These are phyloP conservation scores for Hippocampus zosterae DNA, from an alignment of 2,113 vertebrate species.

Conservation along the genomic window DNA sequence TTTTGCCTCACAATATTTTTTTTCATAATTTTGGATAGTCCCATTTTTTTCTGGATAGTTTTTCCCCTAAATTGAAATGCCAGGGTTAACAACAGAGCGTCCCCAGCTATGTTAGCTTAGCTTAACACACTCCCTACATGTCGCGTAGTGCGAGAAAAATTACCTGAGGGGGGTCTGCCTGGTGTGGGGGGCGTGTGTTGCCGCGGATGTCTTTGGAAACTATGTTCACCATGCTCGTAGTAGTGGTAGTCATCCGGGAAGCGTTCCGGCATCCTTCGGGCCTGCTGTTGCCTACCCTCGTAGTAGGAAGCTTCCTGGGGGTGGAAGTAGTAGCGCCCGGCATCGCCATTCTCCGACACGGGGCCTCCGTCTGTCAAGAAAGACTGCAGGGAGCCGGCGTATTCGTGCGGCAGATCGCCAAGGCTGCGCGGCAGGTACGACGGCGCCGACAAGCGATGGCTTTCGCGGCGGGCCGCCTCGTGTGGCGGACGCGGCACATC, in stretches of 20 bases:
- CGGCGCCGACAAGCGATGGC: conserved; percentile 89
- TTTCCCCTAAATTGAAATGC: too few species aligned
- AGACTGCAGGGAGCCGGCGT: conserved; percentile 82
- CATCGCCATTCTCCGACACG: conserved; percentile 85
- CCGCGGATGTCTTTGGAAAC: conserved; percentile 80
- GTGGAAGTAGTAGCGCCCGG: conserved; percentile 78
- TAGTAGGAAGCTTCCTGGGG: conserved; percentile 79
- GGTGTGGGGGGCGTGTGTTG: conserved; percentile 78
- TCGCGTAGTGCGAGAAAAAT: conserved; percentile 6
- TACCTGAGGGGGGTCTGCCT: conserved; percentile 83
- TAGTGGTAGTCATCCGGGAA: conserved; percentile 87
- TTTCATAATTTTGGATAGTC: too few species aligned
- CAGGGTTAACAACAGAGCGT: too few species aligned
- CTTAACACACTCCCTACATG: too few species aligned
- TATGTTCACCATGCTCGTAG: conserved; percentile 84
- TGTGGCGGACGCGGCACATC: conserved; percentile 80
- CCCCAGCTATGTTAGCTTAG: too few species aligned
- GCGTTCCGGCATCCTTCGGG: conserved; percentile 75
- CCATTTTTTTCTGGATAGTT: too few species aligned
- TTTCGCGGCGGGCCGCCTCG: conserved; percentile 85
- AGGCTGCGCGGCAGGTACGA: conserved; percentile 83
- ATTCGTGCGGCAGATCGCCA: conserved; percentile 86
- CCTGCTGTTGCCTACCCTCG: conserved; percentile 68
- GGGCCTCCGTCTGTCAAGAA: conserved; percentile 80
- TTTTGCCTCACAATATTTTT: too few species aligned